These are phyloP conservation scores for Decapterus maruadsi DNA, from an alignment of 2,797 vertebrate genomes.

Conservation along the genomic window DNA sequence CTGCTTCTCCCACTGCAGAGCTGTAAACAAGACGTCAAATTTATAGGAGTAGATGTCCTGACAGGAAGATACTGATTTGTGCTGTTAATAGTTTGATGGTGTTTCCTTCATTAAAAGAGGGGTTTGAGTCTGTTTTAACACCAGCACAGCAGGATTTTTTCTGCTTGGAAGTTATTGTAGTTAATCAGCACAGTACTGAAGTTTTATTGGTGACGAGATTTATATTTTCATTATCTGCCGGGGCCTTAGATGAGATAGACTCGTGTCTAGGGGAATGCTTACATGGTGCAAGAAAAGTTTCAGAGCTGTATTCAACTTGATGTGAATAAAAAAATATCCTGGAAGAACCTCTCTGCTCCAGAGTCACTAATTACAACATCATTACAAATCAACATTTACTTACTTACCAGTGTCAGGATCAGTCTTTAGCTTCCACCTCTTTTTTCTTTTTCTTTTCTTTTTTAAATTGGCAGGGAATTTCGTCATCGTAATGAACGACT, in stretches of 20 bases:
- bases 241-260: not conserved
- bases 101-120: not conserved
- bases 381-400: not conserved
- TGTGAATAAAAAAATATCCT: not conserved
- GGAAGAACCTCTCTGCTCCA: not conserved
- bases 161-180: not conserved
- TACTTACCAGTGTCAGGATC: not conserved
- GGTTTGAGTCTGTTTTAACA: not conserved
- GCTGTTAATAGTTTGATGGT: not conserved
- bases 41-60: not conserved
- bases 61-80: not conserved
- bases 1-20: not conserved
- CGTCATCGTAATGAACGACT: conserved; percentile 3
- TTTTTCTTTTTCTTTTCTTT: not conserved
- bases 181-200: not conserved
- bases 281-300: not conserved
- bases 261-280: not conserved
- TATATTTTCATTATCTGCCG: not conserved
- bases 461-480: not conserved
- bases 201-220: conserved; percentile 19
- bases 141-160: not conserved
- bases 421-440: conserved; percentile 6
- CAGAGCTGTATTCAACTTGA: not conserved
- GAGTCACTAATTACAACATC: not conserved
- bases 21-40: not conserved